Base-by-base conservation (phyloP, 1,140 invertebrate species). In the Anastatus disparis region DNA sequence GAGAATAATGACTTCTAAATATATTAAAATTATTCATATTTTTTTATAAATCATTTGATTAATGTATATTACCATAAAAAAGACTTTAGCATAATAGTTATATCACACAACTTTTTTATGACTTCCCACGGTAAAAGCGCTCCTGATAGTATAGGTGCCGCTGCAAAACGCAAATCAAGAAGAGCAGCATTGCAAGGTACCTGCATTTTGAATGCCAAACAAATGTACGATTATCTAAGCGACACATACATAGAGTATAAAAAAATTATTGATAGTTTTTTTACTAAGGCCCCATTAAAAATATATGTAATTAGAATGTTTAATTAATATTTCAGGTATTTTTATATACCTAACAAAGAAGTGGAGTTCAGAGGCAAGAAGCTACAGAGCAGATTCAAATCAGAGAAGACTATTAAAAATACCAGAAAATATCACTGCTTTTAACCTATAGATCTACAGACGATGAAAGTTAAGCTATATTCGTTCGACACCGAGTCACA, bases 61-160 rank as follows among this genome's bases (percentile, higher is more conserved):
- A 71, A 71, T 58, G 38, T 64, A 9, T 71, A 38, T 29, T 65
- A 53, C 44, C 69, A 64, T 48, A 40, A 71, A 31, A 56, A 56
- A 56, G 69, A 71, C 27, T 71, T 71, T 42, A 52, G 62, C n/a
- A 56, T 71, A 10, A 71, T 58, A 62, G 29, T 65, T 29, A 29
- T 22, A 0, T 71, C 69, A 10, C 56, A 71, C 38, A 64, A 71
- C 38, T 71, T 71, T 64, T 71, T 71, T 62, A 61, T 48, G 42
- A 71, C 69, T 29, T 55, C 59, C 22, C 61, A 71, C 20, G 69
- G 69, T 46, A 71, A 71, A 52, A 64, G 50, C 24, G 52, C 42
- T 17, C 56, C 31, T 44, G 69, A 71, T 46, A 61, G 59, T 8
- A 65, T 58, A 55, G 69, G 69, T 27, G 61, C 48, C 29, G 42